A percentile compares a stretch with the other conserved stretches of the same genome.
Evolutionary conservation across 2,113 vertebrate genomes (phyloP).

Genomic region (Eubucco bourcierii): DNA sequence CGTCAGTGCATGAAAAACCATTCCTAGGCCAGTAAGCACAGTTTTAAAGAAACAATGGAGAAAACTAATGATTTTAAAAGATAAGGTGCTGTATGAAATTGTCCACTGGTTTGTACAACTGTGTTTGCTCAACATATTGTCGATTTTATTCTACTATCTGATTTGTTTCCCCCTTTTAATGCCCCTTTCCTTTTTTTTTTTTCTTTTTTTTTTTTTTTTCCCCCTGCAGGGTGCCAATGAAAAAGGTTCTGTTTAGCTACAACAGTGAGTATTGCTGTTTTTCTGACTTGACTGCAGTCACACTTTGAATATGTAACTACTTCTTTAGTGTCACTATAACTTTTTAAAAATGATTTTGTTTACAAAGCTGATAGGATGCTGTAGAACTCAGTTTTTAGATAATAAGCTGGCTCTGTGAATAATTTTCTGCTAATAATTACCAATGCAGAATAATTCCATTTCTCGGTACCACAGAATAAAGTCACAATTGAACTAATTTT

Average conservation of each 20-base stretch:
- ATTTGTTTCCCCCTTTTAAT: background rate
- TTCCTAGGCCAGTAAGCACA: background rate
- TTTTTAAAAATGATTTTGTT: background rate
- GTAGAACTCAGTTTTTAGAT: background rate
- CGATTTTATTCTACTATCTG: background rate
- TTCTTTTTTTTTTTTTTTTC: background rate
- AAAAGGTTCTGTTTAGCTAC: conserved; percentile 35
- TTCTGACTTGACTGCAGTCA: background rate
- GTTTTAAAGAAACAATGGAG: background rate
- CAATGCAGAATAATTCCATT: background rate
- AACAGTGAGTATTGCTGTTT: conserved; percentile 1
- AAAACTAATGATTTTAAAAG: background rate
- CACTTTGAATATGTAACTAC: background rate
- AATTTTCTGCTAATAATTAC: background rate
- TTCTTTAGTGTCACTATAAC: background rate
- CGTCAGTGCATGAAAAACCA: background rate
- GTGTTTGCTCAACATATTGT: background rate
- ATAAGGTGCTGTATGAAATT: background rate
- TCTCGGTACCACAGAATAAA: background rate
- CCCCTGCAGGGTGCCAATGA: background rate
- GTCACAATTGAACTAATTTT: background rate
- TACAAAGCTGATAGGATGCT: background rate
- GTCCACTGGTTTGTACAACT: background rate
- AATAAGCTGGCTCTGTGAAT: background rate
- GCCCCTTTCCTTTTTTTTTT: too few species aligned